These are phyloP conservation scores for Athene noctua DNA, from an alignment of 2,113 vertebrate genomes.

Conservation along the genomic window DNA sequence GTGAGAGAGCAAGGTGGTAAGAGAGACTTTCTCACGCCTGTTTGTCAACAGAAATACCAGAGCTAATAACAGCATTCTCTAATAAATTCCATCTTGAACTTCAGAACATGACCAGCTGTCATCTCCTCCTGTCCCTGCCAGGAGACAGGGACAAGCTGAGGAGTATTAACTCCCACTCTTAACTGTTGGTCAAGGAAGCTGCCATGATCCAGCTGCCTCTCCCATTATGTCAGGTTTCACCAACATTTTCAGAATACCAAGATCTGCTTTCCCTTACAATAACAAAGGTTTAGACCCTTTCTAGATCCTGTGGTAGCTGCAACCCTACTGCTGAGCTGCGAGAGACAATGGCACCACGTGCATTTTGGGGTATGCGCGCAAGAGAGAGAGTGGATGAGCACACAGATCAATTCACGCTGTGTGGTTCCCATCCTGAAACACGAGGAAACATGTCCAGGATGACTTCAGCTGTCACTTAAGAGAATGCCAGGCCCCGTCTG, in stretches of 20 bases:
- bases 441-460: background rate
- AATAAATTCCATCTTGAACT: conserved; percentile 31
- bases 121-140: background rate
- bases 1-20: background rate
- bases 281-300: background rate
- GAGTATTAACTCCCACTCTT: background rate
- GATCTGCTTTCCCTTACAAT: background rate
- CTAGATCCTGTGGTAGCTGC: background rate
- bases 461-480: conserved; percentile 37
- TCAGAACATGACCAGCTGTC: background rate
- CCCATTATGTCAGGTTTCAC: background rate
- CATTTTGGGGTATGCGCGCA: fast-evolving
- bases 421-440: conserved; percentile 30
- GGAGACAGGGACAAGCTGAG: background rate
- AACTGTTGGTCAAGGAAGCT: background rate
- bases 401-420: background rate
- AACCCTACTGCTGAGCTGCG: background rate
- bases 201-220: background rate
- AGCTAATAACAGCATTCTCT: conserved; percentile 5
- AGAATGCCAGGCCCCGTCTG: conserved; percentile 33
- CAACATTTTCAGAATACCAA: background rate
- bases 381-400: background rate
- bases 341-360: background rate
- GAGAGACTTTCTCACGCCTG: background rate
- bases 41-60: conserved; percentile 9